Percentiles rank a stretch among this genome's conserved stretches.
These are phyloP conservation scores for Cynoglossus semilaevis DNA, from an alignment of 2,113 vertebrate genomes.

Conservation along the genomic window DNA sequence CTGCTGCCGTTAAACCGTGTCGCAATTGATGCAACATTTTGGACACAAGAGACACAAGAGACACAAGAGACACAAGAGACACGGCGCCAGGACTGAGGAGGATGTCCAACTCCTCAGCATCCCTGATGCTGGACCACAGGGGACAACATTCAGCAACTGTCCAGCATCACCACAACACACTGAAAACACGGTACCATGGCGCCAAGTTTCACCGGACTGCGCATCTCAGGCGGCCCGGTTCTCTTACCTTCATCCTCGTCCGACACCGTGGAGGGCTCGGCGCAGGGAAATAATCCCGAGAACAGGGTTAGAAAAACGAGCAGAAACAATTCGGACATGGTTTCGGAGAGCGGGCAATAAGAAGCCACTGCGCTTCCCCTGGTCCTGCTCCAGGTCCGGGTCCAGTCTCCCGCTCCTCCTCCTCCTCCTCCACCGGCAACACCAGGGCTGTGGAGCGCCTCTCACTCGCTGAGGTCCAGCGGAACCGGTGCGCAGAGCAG, in stretches of 20 bases:
- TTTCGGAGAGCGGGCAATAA: constrained; percentile 74
- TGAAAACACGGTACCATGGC: constrained; percentile 18
- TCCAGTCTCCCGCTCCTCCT: constrained; percentile 57
- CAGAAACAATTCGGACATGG: constrained; percentile 87
- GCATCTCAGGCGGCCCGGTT: constrained; percentile 46
- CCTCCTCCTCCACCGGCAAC: constrained; percentile 43
- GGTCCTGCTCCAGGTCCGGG: constrained; percentile 53
- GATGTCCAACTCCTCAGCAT: constrained; percentile 29
- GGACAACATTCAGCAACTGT: constrained; percentile 1
- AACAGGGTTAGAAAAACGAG: constrained; percentile 82
- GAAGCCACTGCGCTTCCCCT: constrained; percentile 70
- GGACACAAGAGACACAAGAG: not conserved
- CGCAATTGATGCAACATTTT: constrained; percentile 1
- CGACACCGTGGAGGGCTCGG: constrained; percentile 74
- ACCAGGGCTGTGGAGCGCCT: constrained; percentile 67
- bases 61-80: not conserved
- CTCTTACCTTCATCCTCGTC: constrained; percentile 83
- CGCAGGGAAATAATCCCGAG: constrained; percentile 87
- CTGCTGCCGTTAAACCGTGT: constrained; percentile 12
- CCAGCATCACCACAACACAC: constrained; percentile 10
- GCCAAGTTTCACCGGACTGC: constrained; percentile 67
- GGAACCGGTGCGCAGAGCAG: constrained; percentile 75
- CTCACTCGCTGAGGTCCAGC: constrained; percentile 76
- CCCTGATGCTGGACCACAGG: not conserved
- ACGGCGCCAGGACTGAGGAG: constrained; percentile 1